Base-by-base conservation (phyloP, 2,888 invertebrate species). In the Linnaemya tessellans region DNA sequence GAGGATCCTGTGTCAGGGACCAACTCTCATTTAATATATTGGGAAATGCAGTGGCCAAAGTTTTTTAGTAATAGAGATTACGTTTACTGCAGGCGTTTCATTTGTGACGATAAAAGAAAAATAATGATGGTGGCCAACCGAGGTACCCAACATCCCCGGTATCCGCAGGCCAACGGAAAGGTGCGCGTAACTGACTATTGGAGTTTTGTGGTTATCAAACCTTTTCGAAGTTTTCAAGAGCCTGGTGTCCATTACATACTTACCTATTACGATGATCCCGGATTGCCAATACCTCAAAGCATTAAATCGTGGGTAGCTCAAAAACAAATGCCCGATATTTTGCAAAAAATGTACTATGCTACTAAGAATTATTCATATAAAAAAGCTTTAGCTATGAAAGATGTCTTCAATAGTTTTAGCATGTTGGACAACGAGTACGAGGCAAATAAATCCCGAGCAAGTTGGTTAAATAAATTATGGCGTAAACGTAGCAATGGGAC, bases 201-300 rank as follows among this genome's bases (percentile, higher is more conserved):
- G 96, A 97, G 97, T 51, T 95, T 96, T 88, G 97, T 97, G 96
- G 96, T 97, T 0, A 96, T 97, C 74, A 95, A 95, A 91, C 96
- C 97, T 0, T 90, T 89, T 81, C 89, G 89, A 13, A 88, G 88
- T 18, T 91, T 91, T 68, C 88, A 91, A 20, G 91, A 92, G 58
- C 93, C 93, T 1, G 92, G 91, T 1, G 88, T 91, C 41, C 90
- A 97, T 91, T 97, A 97, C 92, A 95, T 96, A 49, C 92, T 97
- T 51, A 97, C 97, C 0, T 97, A 97, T 92, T 97, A 96, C 92
- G 97, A 97, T 91, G 96, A 97, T 93, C 97, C 97, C 10, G 97
- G 97, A 0, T 93, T 95, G 49, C 89, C 95, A 67, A 95, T 97
- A 88, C 96, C 97, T 0, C 93, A 95, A 10, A 93, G 95, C 54